Percentiles rank a stretch among this genome's conserved stretches.
These are phyloP conservation scores for Andrena trimmerana DNA, from an alignment of 2,888 invertebrate species.

Conservation along the genomic window DNA sequence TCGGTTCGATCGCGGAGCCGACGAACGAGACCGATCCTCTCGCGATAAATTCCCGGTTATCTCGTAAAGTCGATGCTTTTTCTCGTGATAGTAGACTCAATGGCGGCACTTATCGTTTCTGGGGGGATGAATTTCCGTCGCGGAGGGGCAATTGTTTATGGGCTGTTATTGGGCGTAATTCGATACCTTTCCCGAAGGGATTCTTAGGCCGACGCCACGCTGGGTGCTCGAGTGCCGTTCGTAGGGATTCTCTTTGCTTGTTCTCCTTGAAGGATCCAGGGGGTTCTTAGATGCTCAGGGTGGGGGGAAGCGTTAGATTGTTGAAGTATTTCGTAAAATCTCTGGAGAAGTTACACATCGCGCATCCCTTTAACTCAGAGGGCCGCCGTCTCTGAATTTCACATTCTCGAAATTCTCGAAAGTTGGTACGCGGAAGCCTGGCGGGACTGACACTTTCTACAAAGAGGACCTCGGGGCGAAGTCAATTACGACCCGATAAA, in stretches of 20 bases:
- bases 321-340: no score
- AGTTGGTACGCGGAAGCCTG: neutral
- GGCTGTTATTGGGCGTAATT: constrained; percentile 27
- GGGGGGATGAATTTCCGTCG: constrained; percentile 13
- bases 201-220: neutral
- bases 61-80: constrained; percentile 18
- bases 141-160: constrained; percentile 11
- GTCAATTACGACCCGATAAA: constrained; percentile 61
- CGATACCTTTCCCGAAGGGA: neutral
- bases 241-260: neutral
- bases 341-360: no score
- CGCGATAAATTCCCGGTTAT: constrained; percentile 7
- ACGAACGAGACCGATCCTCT: constrained; percentile 16
- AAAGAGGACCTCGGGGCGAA: constrained; percentile 68
- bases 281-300: neutral
- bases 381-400: no score
- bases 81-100: constrained; percentile 16
- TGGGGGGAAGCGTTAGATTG: neutral
- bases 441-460: neutral
- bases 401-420: neutral
- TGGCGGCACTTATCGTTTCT: constrained; percentile 18
- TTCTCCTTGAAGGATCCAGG: neutral
- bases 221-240: neutral
- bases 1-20: constrained; percentile 33
- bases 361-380: no score